phyloP scores from a whole-genome alignment of 2,797 vertebrate genomes.

The Spheniscus humboldti region DNA sequence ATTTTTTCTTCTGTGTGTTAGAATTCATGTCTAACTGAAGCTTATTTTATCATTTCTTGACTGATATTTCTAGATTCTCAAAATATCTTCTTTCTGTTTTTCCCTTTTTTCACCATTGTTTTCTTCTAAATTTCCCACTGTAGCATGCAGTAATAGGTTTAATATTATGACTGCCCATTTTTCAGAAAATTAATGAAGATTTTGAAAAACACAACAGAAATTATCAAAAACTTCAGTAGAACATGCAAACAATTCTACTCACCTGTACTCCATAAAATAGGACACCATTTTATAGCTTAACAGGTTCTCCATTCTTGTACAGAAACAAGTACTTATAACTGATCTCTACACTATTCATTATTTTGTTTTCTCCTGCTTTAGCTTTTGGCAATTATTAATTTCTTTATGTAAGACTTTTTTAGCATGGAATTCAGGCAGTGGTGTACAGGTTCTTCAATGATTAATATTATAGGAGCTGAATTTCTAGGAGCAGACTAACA shows the following conservation, averaged over 20 bases:
- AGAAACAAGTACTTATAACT: not conserved
- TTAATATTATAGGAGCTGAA: not conserved
- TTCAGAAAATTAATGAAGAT: not conserved
- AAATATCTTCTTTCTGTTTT: not conserved
- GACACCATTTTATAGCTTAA: not conserved
- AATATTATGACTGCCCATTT: not conserved
- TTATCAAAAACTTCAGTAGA: not conserved
- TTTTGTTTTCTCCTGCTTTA: not conserved
- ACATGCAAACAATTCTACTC: not conserved
- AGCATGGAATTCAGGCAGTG: not conserved
- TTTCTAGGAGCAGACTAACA: not conserved
- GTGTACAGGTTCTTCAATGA: accelerated
- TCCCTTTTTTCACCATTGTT: not conserved
- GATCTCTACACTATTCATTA: not conserved
- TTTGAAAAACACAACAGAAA: not conserved
- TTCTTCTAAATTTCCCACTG: not conserved
- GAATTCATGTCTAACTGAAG: not conserved
- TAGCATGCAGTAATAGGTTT: not conserved
- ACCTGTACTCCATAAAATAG: not conserved
- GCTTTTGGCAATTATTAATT: not conserved
- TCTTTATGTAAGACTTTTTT: not conserved
- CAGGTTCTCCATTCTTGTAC: not conserved
- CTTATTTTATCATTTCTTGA: not conserved
- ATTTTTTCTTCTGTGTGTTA: not conserved
- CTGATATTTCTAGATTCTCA: not conserved